A percentile compares a stretch with the other conserved stretches of the same genome.
These are phyloP conservation scores for Calameuta pallipes DNA, from an alignment of 2,888 invertebrate genomes.

Conservation along the genomic window DNA sequence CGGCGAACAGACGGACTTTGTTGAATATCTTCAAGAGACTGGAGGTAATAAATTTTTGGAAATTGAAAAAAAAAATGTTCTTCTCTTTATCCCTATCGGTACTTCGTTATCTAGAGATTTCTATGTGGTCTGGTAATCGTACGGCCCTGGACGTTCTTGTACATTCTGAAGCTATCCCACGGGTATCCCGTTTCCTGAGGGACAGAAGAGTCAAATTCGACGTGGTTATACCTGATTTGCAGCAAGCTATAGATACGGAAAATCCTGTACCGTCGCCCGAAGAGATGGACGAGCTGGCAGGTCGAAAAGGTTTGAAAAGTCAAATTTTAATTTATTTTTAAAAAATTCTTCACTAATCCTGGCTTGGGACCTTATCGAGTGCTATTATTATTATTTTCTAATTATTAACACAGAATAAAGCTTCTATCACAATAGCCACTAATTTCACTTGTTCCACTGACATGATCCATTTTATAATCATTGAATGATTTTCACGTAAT, in stretches of 20 bases:
- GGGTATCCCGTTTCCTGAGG: conserved; percentile 73
- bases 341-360: neutral
- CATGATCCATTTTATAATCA: conserved; percentile 13
- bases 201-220: conserved; percentile 75
- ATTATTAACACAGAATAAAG: neutral
- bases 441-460: conserved; percentile 25
- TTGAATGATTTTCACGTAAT: conserved; percentile 5
- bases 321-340: neutral
- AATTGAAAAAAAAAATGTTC: conserved; percentile 4
- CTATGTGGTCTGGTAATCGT: conserved; percentile 76
- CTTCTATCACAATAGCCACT: neutral
- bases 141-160: conserved; percentile 78
- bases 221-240: conserved; percentile 82
- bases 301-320: conserved; percentile 70
- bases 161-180: conserved; percentile 73
- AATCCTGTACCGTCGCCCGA: conserved; percentile 73
- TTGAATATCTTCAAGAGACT: conserved; percentile 68
- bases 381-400: neutral
- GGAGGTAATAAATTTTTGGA: conserved; percentile 66
- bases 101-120: conserved; percentile 68
- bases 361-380: neutral
- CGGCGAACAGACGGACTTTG: conserved; percentile 67
- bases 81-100: neutral
- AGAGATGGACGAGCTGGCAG: conserved; percentile 74
- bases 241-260: conserved; percentile 82